Evolutionary conservation across 92 coral and sea anemone genomes (phyloP), one percentile per base, ranked within the genome.

Genomic region (Desmophyllum pertusum): DNA sequence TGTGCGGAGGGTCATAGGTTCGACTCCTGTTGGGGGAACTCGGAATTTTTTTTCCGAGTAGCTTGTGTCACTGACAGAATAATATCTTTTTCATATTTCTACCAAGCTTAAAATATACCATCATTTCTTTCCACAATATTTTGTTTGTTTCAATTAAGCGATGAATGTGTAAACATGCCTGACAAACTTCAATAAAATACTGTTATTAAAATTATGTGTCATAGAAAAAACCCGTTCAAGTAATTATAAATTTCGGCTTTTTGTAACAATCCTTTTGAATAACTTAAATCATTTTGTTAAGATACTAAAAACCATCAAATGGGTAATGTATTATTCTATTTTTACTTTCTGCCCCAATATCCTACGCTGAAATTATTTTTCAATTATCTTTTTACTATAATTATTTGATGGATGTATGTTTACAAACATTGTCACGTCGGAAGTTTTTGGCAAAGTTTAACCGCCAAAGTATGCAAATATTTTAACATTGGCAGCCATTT

Each of bases 381-480:
- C 30, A 59, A 25, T 77, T 25, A 38, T 41, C 71, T 40, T 53
- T 19, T 77, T 77, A 40, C 39, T 61, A 63, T 27, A 29, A 36
- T 59, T 27, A 17, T 77, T 57, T 59, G 68, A 55, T 40, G 81
- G 71, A 39, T 77, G 70, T 38, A 19, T 61, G 35, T 77, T 35
- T 15, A 59, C 27, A 55, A 61, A 77, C 66, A 77, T 40, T 77
- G 41, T n/a, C 81, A 41, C 71, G 52, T 77, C 43, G 35, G 70
- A 10, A 77, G 71, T n/a, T 61, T 38, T 37, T 61, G 81, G 52
- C 70, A 41, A 59, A 77, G 55, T 77, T 77, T 14, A 40, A 42
- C 71, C 27, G 52, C 71, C 40, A 40, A 57, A 77, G 27, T 75
- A 59, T 77, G 57, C 46, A 77, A 61, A 77, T 62, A 59, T 61